Conservation (phyloP, 1,140 invertebrate species). For the Phymastichus coffea region DNA sequence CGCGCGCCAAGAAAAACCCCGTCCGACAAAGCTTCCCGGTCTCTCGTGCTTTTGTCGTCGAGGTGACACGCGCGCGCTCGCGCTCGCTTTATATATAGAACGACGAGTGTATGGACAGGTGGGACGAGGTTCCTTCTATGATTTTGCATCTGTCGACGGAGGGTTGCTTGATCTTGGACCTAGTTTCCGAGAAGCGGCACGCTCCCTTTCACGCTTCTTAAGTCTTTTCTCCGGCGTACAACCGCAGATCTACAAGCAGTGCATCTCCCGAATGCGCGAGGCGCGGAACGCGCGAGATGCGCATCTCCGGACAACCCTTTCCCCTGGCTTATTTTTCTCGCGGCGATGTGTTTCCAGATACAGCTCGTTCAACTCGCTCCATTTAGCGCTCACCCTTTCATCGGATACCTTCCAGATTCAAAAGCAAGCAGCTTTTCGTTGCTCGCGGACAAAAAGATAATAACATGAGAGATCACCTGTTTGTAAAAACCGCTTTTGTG, state of each 20-base stretch:
- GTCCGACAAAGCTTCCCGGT: conserved; percentile 48
- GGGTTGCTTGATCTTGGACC: conserved; percentile 40
- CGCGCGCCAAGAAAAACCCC: conserved; percentile 43
- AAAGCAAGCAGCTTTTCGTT: too few species aligned
- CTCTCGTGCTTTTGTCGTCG: conserved; percentile 47
- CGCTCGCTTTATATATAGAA: conserved; percentile 29
- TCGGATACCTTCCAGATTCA: too few species aligned
- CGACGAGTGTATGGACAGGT: conserved; percentile 51
- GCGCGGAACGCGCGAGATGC: too few species aligned
- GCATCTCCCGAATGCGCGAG: background rate
- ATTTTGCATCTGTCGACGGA: conserved; percentile 54
- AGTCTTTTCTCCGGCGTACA: conserved; percentile 18
- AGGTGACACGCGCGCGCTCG: conserved; percentile 42
- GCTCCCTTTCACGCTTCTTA: conserved; percentile 19
- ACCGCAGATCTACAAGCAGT: background rate
- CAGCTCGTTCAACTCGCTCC: too few species aligned
- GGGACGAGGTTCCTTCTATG: conserved; percentile 34
- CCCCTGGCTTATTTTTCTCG: too few species aligned
- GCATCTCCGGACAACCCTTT: too few species aligned
- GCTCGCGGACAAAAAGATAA: too few species aligned
- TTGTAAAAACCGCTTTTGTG: too few species aligned
- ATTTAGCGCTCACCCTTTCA: too few species aligned
- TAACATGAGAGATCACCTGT: too few species aligned
- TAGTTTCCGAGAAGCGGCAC: conserved; percentile 42
- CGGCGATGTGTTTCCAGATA: too few species aligned